Percentiles rank a stretch among this genome's conserved stretches.
Evolutionary conservation across 2,113 vertebrate genomes (phyloP).

Genomic region (Carassius gibelio): DNA sequence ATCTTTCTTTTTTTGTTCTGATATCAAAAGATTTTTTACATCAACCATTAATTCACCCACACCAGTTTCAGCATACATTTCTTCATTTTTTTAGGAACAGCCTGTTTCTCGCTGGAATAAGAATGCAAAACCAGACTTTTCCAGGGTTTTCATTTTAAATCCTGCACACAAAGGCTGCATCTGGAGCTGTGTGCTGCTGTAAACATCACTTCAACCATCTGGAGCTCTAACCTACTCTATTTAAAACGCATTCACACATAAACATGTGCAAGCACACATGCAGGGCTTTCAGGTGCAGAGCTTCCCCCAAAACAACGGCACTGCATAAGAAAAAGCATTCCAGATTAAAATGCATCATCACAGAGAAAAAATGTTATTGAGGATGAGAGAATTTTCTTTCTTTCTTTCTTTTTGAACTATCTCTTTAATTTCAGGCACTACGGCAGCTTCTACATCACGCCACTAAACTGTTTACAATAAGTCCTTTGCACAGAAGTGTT

Average conservation of each 20-base stretch:
- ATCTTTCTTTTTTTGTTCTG: too few relatives aligned
- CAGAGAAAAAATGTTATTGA: too few relatives aligned
- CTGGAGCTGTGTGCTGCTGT: constrained; percentile 20
- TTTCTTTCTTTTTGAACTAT: neutral
- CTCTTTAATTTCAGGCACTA: neutral
- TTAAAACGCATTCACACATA: neutral
- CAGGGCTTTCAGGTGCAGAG: neutral
- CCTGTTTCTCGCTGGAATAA: neutral
- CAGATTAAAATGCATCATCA: neutral
- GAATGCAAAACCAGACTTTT: neutral
- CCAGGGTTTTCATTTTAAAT: constrained; percentile 12
- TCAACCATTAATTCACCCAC: neutral
- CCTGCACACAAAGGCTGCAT: constrained; percentile 16
- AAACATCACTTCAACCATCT: constrained; percentile 21
- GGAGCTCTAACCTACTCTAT: constrained; percentile 13
- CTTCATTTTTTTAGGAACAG: neutral
- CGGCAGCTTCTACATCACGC: neutral
- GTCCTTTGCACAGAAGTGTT: constrained; percentile 3
- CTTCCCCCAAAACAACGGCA: neutral
- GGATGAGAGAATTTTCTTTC: neutral
- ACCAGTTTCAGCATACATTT: neutral
- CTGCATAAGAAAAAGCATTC: neutral
- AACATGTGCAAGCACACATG: neutral
- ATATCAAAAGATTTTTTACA: neutral
- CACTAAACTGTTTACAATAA: constrained; percentile 9